Conservation (phyloP, 2,888 invertebrate species). For the Caenorhabditis macrosperma region DNA sequence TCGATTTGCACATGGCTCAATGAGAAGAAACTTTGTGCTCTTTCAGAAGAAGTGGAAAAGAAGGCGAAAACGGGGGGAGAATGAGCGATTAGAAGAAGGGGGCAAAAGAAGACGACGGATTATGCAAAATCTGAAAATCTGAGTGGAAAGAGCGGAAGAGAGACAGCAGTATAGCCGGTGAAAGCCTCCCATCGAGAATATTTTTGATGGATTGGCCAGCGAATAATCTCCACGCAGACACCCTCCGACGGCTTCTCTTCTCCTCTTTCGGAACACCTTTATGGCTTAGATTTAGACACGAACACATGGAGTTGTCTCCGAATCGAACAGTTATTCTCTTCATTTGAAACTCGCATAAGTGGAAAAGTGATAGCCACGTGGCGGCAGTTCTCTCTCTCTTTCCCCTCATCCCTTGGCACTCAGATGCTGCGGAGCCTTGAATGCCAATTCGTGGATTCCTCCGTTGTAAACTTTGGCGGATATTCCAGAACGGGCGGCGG, state of each 20-base stretch:
- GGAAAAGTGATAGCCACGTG: too few relatives aligned
- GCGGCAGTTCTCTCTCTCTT: neutral
- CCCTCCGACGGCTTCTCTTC: constrained; percentile 11
- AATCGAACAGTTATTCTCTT: too few relatives aligned
- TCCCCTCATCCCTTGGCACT: constrained; percentile 13
- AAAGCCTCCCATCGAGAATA: constrained; percentile 47
- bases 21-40: constrained; percentile 1
- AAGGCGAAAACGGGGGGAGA: constrained; percentile 5
- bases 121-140: constrained; percentile 55
- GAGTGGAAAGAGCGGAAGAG: constrained; percentile 30
- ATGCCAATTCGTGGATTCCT: constrained; percentile 51
- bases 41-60: neutral
- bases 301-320: neutral
- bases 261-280: constrained; percentile 29
- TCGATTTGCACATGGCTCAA: constrained; percentile 1
- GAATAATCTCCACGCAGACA: constrained; percentile 25
- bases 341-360: too few relatives aligned
- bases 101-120: constrained; percentile 14
- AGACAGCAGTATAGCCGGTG: constrained; percentile 32
- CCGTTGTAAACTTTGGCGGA: constrained; percentile 53
- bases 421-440: constrained; percentile 50
- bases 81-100: constrained; percentile 6
- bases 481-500: constrained; percentile 48
- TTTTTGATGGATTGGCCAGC: constrained; percentile 42
- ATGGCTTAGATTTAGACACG: neutral